Percentiles rank a stretch among this genome's conserved stretches.
These are phyloP conservation scores for Carcina quercana DNA, from an alignment of 2,888 invertebrate species.

Conservation along the genomic window DNA sequence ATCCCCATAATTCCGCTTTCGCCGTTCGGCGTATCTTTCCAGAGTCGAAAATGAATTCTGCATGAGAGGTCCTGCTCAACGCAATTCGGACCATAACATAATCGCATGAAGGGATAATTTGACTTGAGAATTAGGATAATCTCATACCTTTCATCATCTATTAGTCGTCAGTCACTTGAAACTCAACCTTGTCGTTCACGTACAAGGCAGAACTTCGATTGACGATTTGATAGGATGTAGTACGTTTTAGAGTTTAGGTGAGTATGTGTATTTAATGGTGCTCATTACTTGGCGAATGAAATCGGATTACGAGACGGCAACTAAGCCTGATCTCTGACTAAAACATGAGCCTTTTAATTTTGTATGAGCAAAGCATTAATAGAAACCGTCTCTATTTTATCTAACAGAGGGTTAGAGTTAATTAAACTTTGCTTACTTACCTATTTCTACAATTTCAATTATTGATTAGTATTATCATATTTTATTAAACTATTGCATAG, in stretches of 20 bases:
- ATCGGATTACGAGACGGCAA: conserved; percentile 55
- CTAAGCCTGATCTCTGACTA: conserved; percentile 50
- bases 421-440: no score
- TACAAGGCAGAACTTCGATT: conserved; percentile 17
- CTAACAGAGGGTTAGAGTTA: no score
- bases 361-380: no score
- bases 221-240: conserved; percentile 11
- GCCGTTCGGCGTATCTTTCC: conserved; percentile 65
- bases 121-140: conserved; percentile 18
- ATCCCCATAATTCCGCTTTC: conserved; percentile 73
- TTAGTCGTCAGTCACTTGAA: not conserved
- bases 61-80: conserved; percentile 25
- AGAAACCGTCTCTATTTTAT: no score
- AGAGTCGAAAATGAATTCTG: conserved; percentile 53
- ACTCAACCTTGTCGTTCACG: conserved; percentile 7
- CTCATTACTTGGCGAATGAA: conserved; percentile 63
- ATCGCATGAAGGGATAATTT: conserved; percentile 32
- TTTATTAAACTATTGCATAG: no score
- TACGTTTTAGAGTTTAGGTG: conserved; percentile 20
- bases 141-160: conserved; percentile 18
- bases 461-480: no score
- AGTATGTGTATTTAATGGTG: conserved; percentile 49
- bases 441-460: no score
- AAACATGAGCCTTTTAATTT: conserved; percentile 46
- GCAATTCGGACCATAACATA: conserved; percentile 30